Base-by-base conservation (phyloP, 2,888 invertebrate genomes). In the Plebejus argus region DNA sequence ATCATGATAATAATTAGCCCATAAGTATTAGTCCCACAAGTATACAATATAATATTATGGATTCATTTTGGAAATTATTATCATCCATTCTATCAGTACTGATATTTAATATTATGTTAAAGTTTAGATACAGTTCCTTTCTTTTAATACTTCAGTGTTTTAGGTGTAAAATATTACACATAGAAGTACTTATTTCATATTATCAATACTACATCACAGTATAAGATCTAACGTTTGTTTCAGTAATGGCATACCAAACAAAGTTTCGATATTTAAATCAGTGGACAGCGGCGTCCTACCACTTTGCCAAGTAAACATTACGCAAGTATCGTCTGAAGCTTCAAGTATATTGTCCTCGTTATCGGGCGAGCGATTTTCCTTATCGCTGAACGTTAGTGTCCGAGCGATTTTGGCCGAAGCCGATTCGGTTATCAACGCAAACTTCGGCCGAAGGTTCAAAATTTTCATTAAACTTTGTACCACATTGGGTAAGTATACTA, bases 361-460 rank as follows among this genome's bases (percentile, higher is more conserved):
- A 79, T 79, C 79, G 70, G 78, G 49, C 77, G 78, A 79, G 72
- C 77, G 79, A 79, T 78, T 80, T 80, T 79, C 80, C 78, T 79
- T 78, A 76, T 76, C 78, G 79, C 70, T 79, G 80, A 78, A 78
- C 79, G 76, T 78, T 18, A 12, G 45, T 45, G 53, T 53, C 53
- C 53, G 53, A 53, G 53, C 53, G 3, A 53, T 18, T 53, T 4
- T 53, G 18, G 18, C 18, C 53, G 18, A 53, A 53, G 53, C 53
- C 53, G 5, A 18, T 53, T 18, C 18, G 53, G 45, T 45, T 10
- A 45, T 18, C 53, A 15, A 15, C 15, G 18, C 0, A 18, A 18
- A 15, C 45, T 15, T 53, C 18, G 18, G 5, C 53, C 18, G 53
- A 53, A 53, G 18, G 5, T 53, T 18, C 15, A 15, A 53, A 53